These are phyloP conservation scores for Betta splendens DNA, from an alignment of 2,797 vertebrate species.

Conservation along the genomic window DNA sequence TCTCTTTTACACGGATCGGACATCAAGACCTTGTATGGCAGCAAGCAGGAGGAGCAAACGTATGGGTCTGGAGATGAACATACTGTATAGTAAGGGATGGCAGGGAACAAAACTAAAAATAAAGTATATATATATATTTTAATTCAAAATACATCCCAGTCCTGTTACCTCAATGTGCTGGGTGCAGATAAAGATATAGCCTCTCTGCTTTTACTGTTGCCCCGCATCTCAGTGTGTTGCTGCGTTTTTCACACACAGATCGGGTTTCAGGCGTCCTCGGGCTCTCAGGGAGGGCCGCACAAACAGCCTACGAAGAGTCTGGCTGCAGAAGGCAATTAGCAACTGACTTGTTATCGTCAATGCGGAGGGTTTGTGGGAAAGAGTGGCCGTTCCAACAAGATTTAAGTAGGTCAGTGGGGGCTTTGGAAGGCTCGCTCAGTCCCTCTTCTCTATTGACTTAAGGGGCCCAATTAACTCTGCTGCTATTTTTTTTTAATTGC, in stretches of 20 bases:
- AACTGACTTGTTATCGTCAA: conserved; percentile 42
- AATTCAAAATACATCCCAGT: too few relatives aligned
- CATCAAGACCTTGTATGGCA: conserved; percentile 72
- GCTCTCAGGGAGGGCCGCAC: conserved; percentile 41
- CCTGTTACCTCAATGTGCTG: too few relatives aligned
- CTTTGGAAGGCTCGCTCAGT: conserved; percentile 2
- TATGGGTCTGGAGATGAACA: too few relatives aligned
- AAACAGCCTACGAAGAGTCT: conserved; percentile 46
- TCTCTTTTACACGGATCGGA: conserved; percentile 17
- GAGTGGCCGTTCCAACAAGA: conserved; percentile 28
- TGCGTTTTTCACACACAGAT: conserved; percentile 65
- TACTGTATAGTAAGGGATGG: too few relatives aligned
- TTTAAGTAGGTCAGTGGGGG: conserved; percentile 58
- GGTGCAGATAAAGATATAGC: conserved; percentile 20
- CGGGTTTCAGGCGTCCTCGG: conserved; percentile 39
- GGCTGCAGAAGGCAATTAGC: conserved; percentile 68
- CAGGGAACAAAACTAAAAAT: not conserved
- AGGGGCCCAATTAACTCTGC: conserved; percentile 33
- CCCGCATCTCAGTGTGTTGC: conserved; percentile 40
- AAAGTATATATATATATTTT: too few relatives aligned
- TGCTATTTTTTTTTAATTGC: conserved; percentile 44
- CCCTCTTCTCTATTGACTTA: conserved; percentile 16
- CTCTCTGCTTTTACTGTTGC: conserved; percentile 47
- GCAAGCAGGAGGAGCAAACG: conserved; percentile 26
- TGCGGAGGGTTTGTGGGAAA: conserved; percentile 50